Conservation (phyloP, 2,113 vertebrate genomes). For the Bubo blakistoni region DNA sequence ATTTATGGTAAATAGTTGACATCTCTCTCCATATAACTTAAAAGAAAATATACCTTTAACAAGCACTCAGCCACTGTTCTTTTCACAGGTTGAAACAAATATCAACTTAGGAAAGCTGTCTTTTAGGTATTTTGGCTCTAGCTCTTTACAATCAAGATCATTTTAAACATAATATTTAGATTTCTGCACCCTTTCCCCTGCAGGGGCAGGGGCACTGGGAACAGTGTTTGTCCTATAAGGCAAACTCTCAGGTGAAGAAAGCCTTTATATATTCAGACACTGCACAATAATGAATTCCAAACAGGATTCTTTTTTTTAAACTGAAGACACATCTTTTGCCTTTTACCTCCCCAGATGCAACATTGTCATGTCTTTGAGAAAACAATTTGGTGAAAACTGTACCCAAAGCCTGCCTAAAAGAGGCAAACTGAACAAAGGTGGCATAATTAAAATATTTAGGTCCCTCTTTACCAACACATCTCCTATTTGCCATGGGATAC, state of each 20-base stretch:
- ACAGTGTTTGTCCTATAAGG: constrained; percentile 44
- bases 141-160: constrained; percentile 28
- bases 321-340: not conserved
- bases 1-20: constrained; percentile 72
- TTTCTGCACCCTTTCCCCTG: constrained; percentile 36
- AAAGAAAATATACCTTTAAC: constrained; percentile 67
- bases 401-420: not conserved
- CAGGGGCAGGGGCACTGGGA: not conserved
- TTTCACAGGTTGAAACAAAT: constrained; percentile 45
- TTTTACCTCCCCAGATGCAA: not conserved
- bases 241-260: constrained; percentile 33
- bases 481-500: not conserved
- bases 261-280: not conserved
- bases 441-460: not conserved
- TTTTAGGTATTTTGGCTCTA: constrained; percentile 32
- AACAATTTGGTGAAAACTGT: not conserved
- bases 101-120: constrained; percentile 27
- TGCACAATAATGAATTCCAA: constrained; percentile 11
- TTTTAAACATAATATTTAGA: constrained; percentile 54
- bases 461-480: not conserved
- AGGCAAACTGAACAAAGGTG: not conserved
- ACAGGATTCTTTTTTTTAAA: not conserved
- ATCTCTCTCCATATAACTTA: constrained; percentile 57
- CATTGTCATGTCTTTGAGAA: not conserved
- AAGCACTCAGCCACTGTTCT: constrained; percentile 21